Conservation (phyloP, 92 coral and sea anemone species). For the Zoanthus solanderi region DNA sequence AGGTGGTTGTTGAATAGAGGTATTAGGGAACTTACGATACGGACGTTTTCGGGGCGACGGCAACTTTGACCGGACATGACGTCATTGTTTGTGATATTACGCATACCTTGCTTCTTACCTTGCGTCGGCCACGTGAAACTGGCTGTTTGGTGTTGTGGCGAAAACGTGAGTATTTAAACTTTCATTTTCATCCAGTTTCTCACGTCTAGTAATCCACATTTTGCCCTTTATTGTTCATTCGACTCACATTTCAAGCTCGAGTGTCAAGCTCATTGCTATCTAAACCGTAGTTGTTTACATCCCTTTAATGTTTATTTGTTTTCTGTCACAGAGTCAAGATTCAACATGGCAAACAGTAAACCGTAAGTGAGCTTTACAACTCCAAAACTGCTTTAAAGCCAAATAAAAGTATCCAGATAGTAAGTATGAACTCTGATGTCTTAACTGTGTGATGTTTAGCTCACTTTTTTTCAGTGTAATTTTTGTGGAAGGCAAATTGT, state of each 20-base stretch:
- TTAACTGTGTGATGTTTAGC: too few relatives aligned
- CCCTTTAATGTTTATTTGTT: not conserved
- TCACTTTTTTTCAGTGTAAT: too few relatives aligned
- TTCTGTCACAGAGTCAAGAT: not conserved
- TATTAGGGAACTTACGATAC: conserved; percentile 20
- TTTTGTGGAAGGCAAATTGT: too few relatives aligned
- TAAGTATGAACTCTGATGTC: too few relatives aligned
- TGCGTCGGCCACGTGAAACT: too few relatives aligned
- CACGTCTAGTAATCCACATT: not conserved
- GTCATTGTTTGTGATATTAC: conserved; percentile 5
- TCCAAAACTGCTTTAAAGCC: too few relatives aligned
- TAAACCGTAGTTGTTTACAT: too few relatives aligned
- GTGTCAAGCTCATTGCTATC: not conserved
- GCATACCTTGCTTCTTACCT: not conserved
- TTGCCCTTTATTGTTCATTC: too few relatives aligned
- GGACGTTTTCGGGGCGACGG: conserved; percentile 25
- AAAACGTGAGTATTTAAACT: not conserved
- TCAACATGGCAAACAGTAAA: not conserved
- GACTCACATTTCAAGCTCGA: too few relatives aligned
- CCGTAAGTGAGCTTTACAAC: not conserved
- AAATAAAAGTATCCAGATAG: too few relatives aligned
- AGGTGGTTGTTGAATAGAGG: too few relatives aligned
- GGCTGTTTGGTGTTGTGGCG: not conserved
- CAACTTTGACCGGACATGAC: conserved; percentile 34
- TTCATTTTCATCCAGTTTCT: not conserved